Percentiles rank a stretch among this genome's conserved stretches.
Conservation (phyloP, 2,113 vertebrate species). For the Microtus pennsylvanicus region DNA sequence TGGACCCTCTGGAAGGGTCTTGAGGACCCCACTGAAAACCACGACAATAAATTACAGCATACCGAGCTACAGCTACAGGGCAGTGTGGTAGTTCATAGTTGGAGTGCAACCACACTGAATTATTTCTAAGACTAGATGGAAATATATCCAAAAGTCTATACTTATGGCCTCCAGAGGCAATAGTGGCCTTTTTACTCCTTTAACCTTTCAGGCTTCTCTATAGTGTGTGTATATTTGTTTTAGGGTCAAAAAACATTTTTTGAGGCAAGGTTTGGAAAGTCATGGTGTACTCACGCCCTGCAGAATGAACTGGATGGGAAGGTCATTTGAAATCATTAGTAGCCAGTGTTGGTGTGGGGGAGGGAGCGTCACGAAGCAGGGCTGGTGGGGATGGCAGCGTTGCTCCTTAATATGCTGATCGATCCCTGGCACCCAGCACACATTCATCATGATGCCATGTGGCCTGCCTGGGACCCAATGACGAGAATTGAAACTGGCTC, state of each 20-base stretch:
- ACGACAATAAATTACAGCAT: background rate
- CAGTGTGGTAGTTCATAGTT: fast-evolving
- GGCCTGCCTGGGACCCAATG: background rate
- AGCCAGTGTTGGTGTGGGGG: background rate
- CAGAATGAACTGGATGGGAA: background rate
- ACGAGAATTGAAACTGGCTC: conserved; percentile 49
- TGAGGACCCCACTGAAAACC: conserved; percentile 4
- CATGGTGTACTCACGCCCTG: background rate
- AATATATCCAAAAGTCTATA: background rate
- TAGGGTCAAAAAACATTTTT: conserved; percentile 24
- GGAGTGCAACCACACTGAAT: background rate
- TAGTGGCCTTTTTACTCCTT: background rate
- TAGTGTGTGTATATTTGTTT: background rate
- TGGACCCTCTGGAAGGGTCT: conserved; percentile 60
- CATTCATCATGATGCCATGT: background rate
- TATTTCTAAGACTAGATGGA: conserved; percentile 27
- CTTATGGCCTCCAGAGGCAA: conserved; percentile 25
- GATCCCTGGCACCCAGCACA: background rate
- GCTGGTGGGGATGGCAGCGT: background rate
- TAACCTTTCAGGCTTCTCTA: background rate
- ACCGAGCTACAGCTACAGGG: background rate
- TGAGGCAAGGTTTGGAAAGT: background rate
- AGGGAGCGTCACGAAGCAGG: background rate
- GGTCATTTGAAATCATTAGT: background rate
- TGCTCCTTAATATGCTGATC: conserved; percentile 6